phyloP scores from a whole-genome alignment of 2,113 vertebrate species.

The Malurus cyaneus region DNA sequence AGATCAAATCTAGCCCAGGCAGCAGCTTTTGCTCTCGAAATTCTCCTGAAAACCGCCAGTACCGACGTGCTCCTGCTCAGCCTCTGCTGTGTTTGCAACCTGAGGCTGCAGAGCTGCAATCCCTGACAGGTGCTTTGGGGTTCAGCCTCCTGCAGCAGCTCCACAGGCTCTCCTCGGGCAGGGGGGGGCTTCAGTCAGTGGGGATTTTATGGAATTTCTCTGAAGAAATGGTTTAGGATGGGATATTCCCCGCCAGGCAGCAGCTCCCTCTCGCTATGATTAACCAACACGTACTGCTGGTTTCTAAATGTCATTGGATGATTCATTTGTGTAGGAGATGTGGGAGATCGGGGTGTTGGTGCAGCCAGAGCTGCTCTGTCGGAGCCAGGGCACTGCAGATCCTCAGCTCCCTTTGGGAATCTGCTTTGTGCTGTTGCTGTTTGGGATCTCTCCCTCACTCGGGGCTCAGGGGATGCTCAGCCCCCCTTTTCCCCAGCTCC shows the following conservation, averaged over 20 bases:
- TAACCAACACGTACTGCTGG: neutral
- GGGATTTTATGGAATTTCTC: neutral
- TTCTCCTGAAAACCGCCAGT: neutral
- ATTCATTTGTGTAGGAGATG: constrained; percentile 44
- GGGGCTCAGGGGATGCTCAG: neutral
- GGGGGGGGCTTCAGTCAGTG: neutral
- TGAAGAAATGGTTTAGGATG: neutral
- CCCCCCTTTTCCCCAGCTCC: neutral
- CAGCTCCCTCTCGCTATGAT: constrained; percentile 40
- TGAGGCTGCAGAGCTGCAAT: neutral
- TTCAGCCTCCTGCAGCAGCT: neutral
- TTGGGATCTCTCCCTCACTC: neutral
- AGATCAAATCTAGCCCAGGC: neutral
- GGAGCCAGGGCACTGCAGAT: neutral
- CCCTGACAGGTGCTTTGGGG: neutral
- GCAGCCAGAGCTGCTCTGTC: neutral
- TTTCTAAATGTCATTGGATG: constrained; percentile 45
- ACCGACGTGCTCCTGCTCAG: rapidly evolving
- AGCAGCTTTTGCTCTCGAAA: neutral
- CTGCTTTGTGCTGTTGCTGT: rapidly evolving
- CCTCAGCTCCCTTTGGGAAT: neutral
- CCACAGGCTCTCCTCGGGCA: neutral
- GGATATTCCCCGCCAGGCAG: neutral
- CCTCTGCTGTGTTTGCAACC: neutral
- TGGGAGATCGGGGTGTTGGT: neutral